Percentiles rank a stretch among this genome's conserved stretches.
These are phyloP conservation scores for Acanthurus leucopareius DNA, from an alignment of 2,797 vertebrate species.

Conservation along the genomic window DNA sequence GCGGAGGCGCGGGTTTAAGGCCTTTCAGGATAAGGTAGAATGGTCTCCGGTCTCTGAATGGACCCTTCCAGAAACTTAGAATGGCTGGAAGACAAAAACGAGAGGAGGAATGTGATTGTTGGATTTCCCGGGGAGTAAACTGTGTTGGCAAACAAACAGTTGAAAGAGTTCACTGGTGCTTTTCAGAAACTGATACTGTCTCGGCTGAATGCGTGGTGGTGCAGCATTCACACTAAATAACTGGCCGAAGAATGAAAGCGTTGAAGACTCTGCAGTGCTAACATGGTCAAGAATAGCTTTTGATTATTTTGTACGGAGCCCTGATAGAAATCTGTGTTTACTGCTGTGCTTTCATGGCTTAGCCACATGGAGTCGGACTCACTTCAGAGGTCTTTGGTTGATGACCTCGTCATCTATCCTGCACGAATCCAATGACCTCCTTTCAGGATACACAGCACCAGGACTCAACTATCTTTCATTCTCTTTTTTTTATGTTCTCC, in stretches of 20 bases:
- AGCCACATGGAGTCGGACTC: constrained; percentile 28
- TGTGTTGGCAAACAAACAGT: constrained; percentile 78
- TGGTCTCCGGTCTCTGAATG: constrained; percentile 78
- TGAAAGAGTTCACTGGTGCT: constrained; percentile 66
- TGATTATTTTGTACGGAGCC: constrained; percentile 60
- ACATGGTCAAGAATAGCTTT: constrained; percentile 29
- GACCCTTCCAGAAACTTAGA: constrained; percentile 75
- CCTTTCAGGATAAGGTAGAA: constrained; percentile 81
- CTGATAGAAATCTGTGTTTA: constrained; percentile 51
- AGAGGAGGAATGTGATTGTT: constrained; percentile 79
- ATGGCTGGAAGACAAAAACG: constrained; percentile 71
- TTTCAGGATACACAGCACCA: constrained; percentile 14
- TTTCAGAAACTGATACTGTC: constrained; percentile 65
- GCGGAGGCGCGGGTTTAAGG: constrained; percentile 68
- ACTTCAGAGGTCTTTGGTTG: constrained; percentile 20
- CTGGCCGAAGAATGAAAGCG: constrained; percentile 29
- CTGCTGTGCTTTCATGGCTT: constrained; percentile 27
- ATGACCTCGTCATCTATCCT: constrained; percentile 34
- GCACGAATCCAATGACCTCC: constrained; percentile 19
- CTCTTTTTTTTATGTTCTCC: constrained; percentile 10
- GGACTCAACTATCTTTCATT: not conserved
- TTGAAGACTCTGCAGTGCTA: constrained; percentile 14
- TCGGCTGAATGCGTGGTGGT: constrained; percentile 35
- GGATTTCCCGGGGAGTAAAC: constrained; percentile 72
- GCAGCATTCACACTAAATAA: constrained; percentile 34